Conservation (phyloP, 2,888 invertebrate genomes). For the Ormyrus labotus region DNA sequence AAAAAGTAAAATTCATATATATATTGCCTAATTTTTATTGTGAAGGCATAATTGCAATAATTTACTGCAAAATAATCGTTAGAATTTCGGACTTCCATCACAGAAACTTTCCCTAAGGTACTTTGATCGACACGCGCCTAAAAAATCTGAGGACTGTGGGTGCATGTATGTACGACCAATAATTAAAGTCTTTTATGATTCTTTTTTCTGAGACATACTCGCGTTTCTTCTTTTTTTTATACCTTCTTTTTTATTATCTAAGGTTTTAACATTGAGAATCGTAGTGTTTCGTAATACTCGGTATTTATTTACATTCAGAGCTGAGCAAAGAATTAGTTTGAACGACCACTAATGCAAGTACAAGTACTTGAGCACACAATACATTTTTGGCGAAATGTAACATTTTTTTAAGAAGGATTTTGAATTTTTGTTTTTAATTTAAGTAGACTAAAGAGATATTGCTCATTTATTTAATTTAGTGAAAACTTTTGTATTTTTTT, state of each 20-base stretch:
- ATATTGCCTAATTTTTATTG: constrained; percentile 3
- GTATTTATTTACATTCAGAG: constrained; percentile 33
- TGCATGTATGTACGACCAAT: background rate
- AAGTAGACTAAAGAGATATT: background rate
- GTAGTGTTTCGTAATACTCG: constrained; percentile 8
- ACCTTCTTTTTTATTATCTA: background rate
- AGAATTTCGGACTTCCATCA: constrained; percentile 47
- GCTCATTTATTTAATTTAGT: background rate
- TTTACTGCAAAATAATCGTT: constrained; percentile 37
- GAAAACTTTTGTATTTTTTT: background rate
- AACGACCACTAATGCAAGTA: constrained; percentile 33
- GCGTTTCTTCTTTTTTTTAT: background rate
- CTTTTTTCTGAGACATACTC: background rate
- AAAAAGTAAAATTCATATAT: constrained; percentile 13
- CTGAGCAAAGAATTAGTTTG: constrained; percentile 22
- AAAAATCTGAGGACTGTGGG: constrained; percentile 4
- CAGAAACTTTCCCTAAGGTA: constrained; percentile 37
- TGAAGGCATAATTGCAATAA: constrained; percentile 1
- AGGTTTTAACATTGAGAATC: background rate
- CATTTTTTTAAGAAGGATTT: background rate
- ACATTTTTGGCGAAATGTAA: background rate
- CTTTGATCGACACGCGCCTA: constrained; percentile 16
- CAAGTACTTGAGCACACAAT: constrained; percentile 8
- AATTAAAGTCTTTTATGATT: background rate
- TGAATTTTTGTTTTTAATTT: background rate